Evolutionary conservation across 2,888 invertebrate species (phyloP).

Genomic region (Lycophotia porphyrea): DNA sequence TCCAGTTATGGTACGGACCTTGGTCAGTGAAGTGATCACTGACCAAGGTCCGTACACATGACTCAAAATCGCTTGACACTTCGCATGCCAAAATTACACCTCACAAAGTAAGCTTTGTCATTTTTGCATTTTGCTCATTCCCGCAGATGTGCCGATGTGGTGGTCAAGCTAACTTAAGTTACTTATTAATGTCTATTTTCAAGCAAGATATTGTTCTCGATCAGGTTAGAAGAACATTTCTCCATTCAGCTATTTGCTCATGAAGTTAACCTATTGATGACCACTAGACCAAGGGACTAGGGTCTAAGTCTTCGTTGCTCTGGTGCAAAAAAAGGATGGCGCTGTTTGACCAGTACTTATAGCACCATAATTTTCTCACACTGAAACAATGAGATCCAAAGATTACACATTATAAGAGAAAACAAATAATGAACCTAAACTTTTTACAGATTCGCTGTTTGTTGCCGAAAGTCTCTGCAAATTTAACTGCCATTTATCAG

Average conservation of each 20-base stretch:
- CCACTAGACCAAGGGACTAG: neutral
- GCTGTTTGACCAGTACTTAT: neutral
- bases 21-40: too few species aligned
- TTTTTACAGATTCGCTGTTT: slow-evolving; percentile 46
- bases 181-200: slow-evolving; percentile 12
- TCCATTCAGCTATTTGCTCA: neutral
- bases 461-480: slow-evolving; percentile 21
- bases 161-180: slow-evolving; percentile 3
- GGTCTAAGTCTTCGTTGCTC: neutral
- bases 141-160: slow-evolving; percentile 16
- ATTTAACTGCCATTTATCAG: slow-evolving; percentile 1
- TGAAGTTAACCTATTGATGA: neutral
- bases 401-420: neutral
- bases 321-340: neutral
- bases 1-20: too few species aligned
- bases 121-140: neutral
- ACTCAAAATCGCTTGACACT: slow-evolving; percentile 1
- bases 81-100: neutral
- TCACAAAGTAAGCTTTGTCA: neutral
- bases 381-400: neutral
- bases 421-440: neutral
- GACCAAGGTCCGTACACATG: neutral
- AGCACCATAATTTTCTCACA: neutral
- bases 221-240: slow-evolving; percentile 8
- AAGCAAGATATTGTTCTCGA: slow-evolving; percentile 21